Evolutionary conservation across 2,113 vertebrate species (phyloP), one percentile per base, ranked within the genome.

Genomic region (Gasterosteus nipponicus): DNA sequence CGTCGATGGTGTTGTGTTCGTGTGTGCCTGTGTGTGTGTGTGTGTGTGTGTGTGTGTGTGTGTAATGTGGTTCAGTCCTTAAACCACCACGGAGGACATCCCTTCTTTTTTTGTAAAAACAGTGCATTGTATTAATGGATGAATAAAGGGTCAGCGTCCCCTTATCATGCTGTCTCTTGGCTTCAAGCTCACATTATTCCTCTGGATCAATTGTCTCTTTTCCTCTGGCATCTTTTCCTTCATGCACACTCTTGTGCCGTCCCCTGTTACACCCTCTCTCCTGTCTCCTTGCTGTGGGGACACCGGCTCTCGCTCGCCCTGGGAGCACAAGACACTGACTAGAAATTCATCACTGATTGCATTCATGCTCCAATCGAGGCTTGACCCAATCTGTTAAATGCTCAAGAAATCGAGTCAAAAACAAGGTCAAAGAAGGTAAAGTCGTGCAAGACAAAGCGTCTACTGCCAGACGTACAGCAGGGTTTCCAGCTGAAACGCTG

Each of bases 261-360:
- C 71, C 35, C n/a, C 54, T 9, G 3, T 41, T 22, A 15, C 33
- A 11, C 57, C 41, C 58, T 26, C 73, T 69, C 33, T 76, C 14
- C 42, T 64, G 61, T 85, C 62, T 80, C 41, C 15, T 79, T 64
- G 41, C 61, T 56, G 47, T 58, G 26, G 64, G 60, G 74, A 75
- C 47, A 75, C 62, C 72, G 59, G 66, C 69, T 69, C 63, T 54
- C 26, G 38, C n/a, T 72, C 33, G 64, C 51, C 44, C 41, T 62
- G 33, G 47, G 2, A 64, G 69, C 66, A 73, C 22, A 53, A 82
- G 46, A 66, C 29, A 51, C 69, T 60, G 22, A 58, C 56, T 66
- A 22, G 22, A 74, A 88, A 10, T 22, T n/a, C 19, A 33, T 33
- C 33, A 33, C 33, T 33, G 33, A 33, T 33, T 5, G n/a, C n/a